Percentiles rank a stretch among this genome's conserved stretches.
phyloP scores from a whole-genome alignment of 1,140 invertebrate genomes.

The Steinernema khuongi region DNA sequence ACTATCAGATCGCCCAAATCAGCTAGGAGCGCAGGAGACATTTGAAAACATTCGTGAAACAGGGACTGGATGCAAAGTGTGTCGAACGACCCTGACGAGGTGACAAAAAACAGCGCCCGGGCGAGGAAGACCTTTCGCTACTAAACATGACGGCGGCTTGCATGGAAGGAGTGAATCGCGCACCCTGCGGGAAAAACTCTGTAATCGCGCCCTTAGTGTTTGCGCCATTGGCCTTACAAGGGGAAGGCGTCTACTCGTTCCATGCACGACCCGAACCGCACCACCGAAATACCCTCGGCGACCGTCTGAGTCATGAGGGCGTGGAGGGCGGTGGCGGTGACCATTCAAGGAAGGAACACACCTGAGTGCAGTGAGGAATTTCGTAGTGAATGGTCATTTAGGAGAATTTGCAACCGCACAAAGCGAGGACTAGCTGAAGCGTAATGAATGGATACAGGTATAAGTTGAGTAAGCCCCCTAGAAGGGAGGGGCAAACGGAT shows the following conservation, averaged over 20 bases:
- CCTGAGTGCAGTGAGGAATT: not conserved
- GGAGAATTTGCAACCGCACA: not conserved
- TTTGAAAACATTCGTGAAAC: slow-evolving; percentile 8
- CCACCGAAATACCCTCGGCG: too few relatives aligned
- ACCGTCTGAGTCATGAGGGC: not conserved
- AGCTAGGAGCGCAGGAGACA: not conserved
- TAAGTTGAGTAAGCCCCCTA: slow-evolving; percentile 10
- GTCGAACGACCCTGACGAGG: slow-evolving; percentile 12
- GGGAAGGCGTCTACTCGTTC: slow-evolving; percentile 5
- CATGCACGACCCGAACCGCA: not conserved
- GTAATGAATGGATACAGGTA: not conserved
- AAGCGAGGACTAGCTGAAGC: slow-evolving; percentile 1
- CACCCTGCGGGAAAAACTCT: slow-evolving; percentile 14
- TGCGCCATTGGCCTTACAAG: not conserved
- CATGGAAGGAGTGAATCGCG: slow-evolving; percentile 7
- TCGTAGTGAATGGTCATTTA: not conserved
- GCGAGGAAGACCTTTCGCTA: not conserved
- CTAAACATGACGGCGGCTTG: not conserved
- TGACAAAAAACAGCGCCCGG: not conserved
- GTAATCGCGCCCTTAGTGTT: slow-evolving; percentile 13
- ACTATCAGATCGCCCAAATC: slow-evolving; percentile 3
- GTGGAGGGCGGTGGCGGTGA: too few relatives aligned
- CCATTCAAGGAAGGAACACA: not conserved
- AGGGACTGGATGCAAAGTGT: not conserved
- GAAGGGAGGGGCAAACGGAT: not conserved